Conservation (phyloP, 2,797 vertebrate genomes). For the Microctenopoma steveboyesi region DNA sequence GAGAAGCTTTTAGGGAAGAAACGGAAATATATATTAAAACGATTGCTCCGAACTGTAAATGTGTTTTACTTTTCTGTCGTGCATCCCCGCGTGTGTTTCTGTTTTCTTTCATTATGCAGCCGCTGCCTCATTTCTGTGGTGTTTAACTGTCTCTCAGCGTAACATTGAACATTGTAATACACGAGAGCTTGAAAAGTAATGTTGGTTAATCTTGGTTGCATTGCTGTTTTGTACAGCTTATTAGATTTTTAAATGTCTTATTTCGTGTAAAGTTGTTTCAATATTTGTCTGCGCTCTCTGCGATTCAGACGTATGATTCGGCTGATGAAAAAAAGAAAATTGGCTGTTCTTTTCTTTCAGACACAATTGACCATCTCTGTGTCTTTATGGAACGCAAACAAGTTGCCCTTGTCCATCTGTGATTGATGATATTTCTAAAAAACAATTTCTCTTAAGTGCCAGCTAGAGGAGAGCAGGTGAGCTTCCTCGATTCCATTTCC, state of each 20-base stretch:
- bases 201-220: neutral
- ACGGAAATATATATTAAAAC: neutral
- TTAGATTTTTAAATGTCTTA: conserved; percentile 15
- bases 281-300: conserved; percentile 31
- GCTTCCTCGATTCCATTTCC: conserved; percentile 63
- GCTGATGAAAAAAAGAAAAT: conserved; percentile 15
- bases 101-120: conserved; percentile 15
- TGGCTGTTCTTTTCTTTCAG: conserved; percentile 13
- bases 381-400: conserved; percentile 43
- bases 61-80: conserved; percentile 40
- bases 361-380: conserved; percentile 48
- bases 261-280: conserved; percentile 26
- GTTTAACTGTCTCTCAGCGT: neutral
- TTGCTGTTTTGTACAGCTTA: neutral
- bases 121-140: neutral
- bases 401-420: conserved; percentile 53
- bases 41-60: conserved; percentile 10
- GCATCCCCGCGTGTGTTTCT: conserved; percentile 18
- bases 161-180: neutral
- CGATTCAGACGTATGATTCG: conserved; percentile 26
- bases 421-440: conserved; percentile 81
- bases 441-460: conserved; percentile 74
- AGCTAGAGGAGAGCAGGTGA: conserved; percentile 62
- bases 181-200: neutral
- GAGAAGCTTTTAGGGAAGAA: conserved; percentile 7